Percentiles rank a stretch among this genome's conserved stretches.
These are phyloP conservation scores for Zaprionus gabonicus DNA, from an alignment of 1,140 invertebrate genomes.

Conservation along the genomic window DNA sequence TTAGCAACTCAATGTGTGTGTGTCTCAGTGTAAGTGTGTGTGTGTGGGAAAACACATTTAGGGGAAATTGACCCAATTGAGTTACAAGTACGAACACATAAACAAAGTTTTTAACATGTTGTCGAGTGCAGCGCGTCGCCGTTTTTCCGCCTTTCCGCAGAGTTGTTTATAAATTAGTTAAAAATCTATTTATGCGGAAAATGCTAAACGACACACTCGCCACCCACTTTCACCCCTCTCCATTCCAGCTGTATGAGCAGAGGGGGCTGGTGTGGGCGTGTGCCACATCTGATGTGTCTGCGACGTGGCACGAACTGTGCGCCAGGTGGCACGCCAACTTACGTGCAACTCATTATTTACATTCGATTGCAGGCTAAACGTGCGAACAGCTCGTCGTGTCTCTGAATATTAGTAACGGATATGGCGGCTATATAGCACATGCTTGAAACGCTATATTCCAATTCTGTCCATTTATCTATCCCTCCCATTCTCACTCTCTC, in stretches of 20 bases:
- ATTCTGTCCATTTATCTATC: conserved; percentile 1
- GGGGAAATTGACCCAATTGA: conserved; percentile 48
- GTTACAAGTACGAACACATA: conserved; percentile 34
- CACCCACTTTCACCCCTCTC: background rate
- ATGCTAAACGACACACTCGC: conserved; percentile 39
- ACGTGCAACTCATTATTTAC: conserved; percentile 76
- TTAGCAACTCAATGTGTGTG: background rate
- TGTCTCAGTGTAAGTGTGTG: background rate
- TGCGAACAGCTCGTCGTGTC: conserved; percentile 66
- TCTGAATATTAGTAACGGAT: conserved; percentile 12
- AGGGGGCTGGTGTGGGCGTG: background rate
- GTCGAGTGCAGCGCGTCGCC: conserved; percentile 2
- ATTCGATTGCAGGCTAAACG: conserved; percentile 81
- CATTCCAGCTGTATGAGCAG: conserved; percentile 5
- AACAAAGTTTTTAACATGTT: conserved; percentile 39
- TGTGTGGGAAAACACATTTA: background rate
- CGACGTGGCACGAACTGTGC: conserved; percentile 9
- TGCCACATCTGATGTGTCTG: conserved; percentile 15
- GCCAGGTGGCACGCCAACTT: conserved; percentile 49
- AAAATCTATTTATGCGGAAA: conserved; percentile 68
- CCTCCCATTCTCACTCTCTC: conserved; percentile 38
- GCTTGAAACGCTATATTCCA: background rate
- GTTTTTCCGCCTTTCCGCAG: background rate
- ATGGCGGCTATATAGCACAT: conserved; percentile 22
- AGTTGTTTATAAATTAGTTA: conserved; percentile 61